A percentile compares a stretch with the other conserved stretches of the same genome.
Evolutionary conservation across 2,113 vertebrate genomes (phyloP).

Genomic region (Labrus mixtus): DNA sequence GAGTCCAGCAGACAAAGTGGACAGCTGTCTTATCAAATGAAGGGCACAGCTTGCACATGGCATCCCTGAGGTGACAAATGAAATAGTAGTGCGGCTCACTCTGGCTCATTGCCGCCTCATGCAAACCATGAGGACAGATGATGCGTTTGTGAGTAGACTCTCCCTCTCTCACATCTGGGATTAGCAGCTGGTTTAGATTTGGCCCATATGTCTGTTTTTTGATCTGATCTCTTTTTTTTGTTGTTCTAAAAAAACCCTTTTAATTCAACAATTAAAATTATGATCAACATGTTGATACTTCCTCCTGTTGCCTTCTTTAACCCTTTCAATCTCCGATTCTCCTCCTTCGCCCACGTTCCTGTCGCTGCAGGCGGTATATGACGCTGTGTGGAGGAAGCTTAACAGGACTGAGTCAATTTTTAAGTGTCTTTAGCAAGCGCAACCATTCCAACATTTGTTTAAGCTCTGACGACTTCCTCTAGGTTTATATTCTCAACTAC

Average conservation of each 20-base stretch:
- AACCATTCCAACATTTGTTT: constrained; percentile 8
- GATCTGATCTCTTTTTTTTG: constrained; percentile 7
- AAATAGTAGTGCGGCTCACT: constrained; percentile 42
- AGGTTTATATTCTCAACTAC: not conserved
- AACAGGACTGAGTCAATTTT: constrained; percentile 33
- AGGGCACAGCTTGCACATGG: constrained; percentile 4
- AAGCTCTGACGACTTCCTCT: not conserved
- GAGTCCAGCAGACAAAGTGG: constrained; percentile 10
- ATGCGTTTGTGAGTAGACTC: constrained; percentile 24
- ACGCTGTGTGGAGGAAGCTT: constrained; percentile 26
- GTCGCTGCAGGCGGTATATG: constrained; percentile 26
- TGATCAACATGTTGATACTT: constrained; percentile 36
- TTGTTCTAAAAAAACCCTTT: not conserved
- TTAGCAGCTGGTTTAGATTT: constrained; percentile 72
- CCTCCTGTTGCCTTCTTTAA: constrained; percentile 28
- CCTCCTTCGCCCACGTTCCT: constrained; percentile 43
- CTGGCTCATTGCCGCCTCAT: constrained; percentile 19
- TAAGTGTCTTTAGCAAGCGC: constrained; percentile 20
- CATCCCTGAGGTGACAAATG: constrained; percentile 55
- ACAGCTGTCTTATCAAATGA: constrained; percentile 38
- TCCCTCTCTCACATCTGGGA: constrained; percentile 61
- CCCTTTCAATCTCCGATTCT: not conserved
- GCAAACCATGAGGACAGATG: constrained; percentile 16
- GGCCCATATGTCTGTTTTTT: constrained; percentile 39
- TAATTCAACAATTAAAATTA: not conserved